Evolutionary conservation across 2,797 vertebrate species (phyloP), one percentile per base, ranked within the genome.

Genomic region (Propithecus perrieri): DNA sequence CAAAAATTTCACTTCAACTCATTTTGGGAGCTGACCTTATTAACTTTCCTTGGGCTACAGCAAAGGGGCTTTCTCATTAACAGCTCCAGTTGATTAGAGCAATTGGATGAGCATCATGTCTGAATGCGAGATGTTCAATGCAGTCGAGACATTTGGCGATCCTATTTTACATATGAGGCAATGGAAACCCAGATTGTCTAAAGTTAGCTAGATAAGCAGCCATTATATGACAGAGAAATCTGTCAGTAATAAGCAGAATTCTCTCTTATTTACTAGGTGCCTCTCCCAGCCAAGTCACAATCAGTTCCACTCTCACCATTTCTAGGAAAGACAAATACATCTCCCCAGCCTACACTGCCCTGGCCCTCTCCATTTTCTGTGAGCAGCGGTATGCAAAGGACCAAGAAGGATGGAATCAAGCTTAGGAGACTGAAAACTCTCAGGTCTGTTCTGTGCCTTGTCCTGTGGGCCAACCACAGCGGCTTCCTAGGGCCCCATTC

Each of bases 1-100:
- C 18, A 91, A 84, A 91, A 94, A 65, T 55, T 76, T 97, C 50
- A 38, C n/a, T 78, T 43, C 55, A 91, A 83, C 59, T 35, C 7
- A 5, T 80, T 63, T 85, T 91, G 76, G 43, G 33, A 50, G 12
- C 61, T 46, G 50, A 90, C 43, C 89, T 93, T 53, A 43, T 46
- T 38, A 65, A 81, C 28, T 14, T 76, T 81, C 17, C 4, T 46
- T 74, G 20, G 57, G 43, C 63, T 75, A 20, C 3, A 74, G 83
- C 59, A 69, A 65, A 74, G 38, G 57, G 33, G 30, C 43, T 55
- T 80, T 84, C 35, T 95, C 61, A 83, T 41, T 74, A 81, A 85
- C 33, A 71, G 10, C 20, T 14, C 18, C 38, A 7, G 18, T 72
- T 9, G 14, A 38, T 24, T 8, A 63, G 24, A 83, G 15, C n/a